These are phyloP conservation scores for Paracentrotus lividus DNA, from an alignment of 53 echinoderm and acorn worm genomes.

Conservation along the genomic window DNA sequence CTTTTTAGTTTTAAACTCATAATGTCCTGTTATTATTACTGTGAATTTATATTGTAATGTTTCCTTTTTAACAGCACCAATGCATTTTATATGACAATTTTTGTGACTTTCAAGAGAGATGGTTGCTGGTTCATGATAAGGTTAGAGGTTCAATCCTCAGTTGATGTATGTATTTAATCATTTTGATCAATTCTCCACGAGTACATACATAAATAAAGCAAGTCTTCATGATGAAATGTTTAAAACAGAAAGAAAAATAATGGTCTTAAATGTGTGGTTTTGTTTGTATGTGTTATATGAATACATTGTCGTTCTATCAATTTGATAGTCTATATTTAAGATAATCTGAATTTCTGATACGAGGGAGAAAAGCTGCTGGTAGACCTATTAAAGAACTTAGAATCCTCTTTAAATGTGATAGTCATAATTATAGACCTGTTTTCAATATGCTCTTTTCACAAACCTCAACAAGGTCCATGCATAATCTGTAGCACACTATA, in stretches of 20 bases:
- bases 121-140: background rate
- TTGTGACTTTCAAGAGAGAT: slow-evolving; percentile 33
- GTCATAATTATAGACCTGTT: too few relatives aligned
- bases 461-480: too few relatives aligned
- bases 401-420: too few relatives aligned
- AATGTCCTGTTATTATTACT: background rate
- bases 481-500: too few relatives aligned
- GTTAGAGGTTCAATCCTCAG: slow-evolving; percentile 26
- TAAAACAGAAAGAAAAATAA: slow-evolving; percentile 19
- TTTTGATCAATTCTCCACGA: slow-evolving; percentile 53
- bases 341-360: too few relatives aligned
- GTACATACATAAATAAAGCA: slow-evolving; percentile 40
- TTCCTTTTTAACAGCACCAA: slow-evolving; percentile 47
- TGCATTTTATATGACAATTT: slow-evolving; percentile 54
- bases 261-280: background rate
- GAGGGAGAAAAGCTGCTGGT: too few relatives aligned
- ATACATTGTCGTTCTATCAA: too few relatives aligned
- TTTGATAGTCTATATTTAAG: too few relatives aligned
- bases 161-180: slow-evolving; percentile 12
- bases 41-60: slow-evolving; percentile 23
- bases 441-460: too few relatives aligned
- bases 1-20: slow-evolving; percentile 34
- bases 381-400: too few relatives aligned
- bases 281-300: too few relatives aligned
- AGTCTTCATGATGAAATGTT: slow-evolving; percentile 65